Conservation (phyloP, 2,797 vertebrate species). For the Channallabes apus region DNA sequence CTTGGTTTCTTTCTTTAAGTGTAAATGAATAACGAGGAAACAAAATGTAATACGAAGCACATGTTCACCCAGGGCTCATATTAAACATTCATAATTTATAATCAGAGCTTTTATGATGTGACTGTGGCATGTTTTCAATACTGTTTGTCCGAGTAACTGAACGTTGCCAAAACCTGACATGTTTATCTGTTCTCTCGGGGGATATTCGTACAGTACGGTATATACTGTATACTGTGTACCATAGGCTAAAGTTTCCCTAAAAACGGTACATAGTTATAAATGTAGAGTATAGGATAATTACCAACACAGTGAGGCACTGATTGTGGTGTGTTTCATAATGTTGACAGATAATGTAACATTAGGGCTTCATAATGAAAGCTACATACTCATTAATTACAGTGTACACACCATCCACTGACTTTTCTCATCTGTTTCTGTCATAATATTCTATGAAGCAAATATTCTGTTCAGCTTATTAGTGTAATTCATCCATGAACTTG, state of each 20-base stretch:
- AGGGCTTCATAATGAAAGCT: background rate
- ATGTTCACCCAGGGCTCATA: slow-evolving; percentile 49
- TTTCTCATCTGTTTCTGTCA: background rate
- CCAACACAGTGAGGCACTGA: background rate
- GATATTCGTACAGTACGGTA: no score
- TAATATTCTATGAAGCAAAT: background rate
- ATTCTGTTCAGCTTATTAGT: background rate
- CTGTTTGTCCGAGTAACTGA: slow-evolving; percentile 42
- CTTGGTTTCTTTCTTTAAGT: background rate
- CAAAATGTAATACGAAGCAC: slow-evolving; percentile 47
- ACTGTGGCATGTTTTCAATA: slow-evolving; percentile 30
- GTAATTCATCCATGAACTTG: background rate
- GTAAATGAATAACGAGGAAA: slow-evolving; percentile 51
- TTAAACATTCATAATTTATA: slow-evolving; percentile 58
- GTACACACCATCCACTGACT: background rate
- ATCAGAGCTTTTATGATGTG: slow-evolving; percentile 46
- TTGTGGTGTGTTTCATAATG: background rate
- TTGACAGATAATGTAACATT: slow-evolving; percentile 5
- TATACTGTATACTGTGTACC: no score
- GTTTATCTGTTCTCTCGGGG: no score
- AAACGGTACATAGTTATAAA: background rate
- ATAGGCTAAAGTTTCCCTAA: background rate
- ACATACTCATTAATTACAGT: background rate
- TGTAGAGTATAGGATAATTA: background rate
- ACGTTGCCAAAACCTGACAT: slow-evolving; percentile 38